Evolutionary conservation across 2,113 vertebrate species (phyloP).

Genomic region (Saguinus midas): DNA sequence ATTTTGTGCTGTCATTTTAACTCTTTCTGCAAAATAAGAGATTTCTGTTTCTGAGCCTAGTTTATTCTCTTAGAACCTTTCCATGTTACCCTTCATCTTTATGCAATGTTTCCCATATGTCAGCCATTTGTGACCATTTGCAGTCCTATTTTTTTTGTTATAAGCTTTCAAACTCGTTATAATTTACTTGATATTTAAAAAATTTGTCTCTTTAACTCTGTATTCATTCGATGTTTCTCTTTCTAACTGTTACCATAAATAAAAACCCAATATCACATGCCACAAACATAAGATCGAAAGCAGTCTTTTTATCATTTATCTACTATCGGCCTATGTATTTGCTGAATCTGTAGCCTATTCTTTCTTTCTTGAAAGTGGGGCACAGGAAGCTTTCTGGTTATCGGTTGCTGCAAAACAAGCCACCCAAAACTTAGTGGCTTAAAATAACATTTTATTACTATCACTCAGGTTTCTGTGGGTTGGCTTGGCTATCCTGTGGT

Average conservation of each 20-base stretch:
- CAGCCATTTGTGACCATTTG: not conserved
- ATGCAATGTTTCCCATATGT: not conserved
- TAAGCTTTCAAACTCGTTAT: constrained; percentile 30
- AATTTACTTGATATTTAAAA: constrained; percentile 24
- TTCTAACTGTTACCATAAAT: not conserved
- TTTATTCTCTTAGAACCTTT: not conserved
- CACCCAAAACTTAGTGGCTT: not conserved
- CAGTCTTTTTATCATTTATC: not conserved
- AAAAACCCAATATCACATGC: not conserved
- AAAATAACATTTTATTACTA: not conserved
- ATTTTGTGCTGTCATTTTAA: not conserved
- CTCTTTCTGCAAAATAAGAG: not conserved
- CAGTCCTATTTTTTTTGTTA: not conserved
- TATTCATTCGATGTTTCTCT: not conserved
- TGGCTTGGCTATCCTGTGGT: not conserved
- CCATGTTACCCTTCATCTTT: not conserved
- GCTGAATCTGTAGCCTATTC: not conserved
- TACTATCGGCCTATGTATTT: not conserved
- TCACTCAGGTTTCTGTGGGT: not conserved
- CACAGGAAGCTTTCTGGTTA: not conserved
- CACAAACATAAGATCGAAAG: not conserved
- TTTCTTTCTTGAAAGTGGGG: constrained; percentile 15
- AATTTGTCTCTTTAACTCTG: not conserved
- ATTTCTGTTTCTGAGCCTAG: not conserved
- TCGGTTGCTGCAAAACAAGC: constrained; percentile 24